These are phyloP conservation scores for Chelonia mydas DNA, from an alignment of 2,797 vertebrate species.

Conservation along the genomic window DNA sequence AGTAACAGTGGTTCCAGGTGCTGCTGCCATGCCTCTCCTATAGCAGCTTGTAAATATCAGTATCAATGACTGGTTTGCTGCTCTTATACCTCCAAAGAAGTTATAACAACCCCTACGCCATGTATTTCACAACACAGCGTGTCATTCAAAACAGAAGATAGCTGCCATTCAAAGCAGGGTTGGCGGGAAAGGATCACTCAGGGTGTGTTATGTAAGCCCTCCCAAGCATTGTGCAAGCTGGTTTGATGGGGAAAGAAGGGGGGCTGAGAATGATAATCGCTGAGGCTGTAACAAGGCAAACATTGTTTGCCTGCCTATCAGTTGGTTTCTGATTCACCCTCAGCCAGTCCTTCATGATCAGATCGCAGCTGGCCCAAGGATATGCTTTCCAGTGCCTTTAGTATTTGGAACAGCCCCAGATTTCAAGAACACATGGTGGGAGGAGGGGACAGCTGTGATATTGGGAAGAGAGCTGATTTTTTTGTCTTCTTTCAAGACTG, in stretches of 20 bases:
- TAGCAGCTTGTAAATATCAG: background rate
- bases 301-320: conserved; percentile 77
- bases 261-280: conserved; percentile 28
- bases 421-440: conserved; percentile 80
- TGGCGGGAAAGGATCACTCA: background rate
- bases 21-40: background rate
- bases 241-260: background rate
- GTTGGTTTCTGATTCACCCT: conserved; percentile 77
- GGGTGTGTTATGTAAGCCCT: conserved; percentile 8
- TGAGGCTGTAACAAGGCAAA: conserved; percentile 68
- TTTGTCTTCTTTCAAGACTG: conserved; percentile 69
- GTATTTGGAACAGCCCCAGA: conserved; percentile 81
- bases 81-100: background rate
- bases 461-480: conserved; percentile 59
- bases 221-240: conserved; percentile 23
- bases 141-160: conserved; percentile 18
- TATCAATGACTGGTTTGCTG: background rate
- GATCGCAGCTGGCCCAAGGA: conserved; percentile 83
- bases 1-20: background rate
- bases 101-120: background rate
- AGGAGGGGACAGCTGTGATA: conserved; percentile 71
- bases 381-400: conserved; percentile 81
- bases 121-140: background rate
- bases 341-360: conserved; percentile 71
- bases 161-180: background rate